Evolutionary conservation across 2,113 vertebrate genomes (phyloP).

Genomic region (Paramormyrops kingsleyae): DNA sequence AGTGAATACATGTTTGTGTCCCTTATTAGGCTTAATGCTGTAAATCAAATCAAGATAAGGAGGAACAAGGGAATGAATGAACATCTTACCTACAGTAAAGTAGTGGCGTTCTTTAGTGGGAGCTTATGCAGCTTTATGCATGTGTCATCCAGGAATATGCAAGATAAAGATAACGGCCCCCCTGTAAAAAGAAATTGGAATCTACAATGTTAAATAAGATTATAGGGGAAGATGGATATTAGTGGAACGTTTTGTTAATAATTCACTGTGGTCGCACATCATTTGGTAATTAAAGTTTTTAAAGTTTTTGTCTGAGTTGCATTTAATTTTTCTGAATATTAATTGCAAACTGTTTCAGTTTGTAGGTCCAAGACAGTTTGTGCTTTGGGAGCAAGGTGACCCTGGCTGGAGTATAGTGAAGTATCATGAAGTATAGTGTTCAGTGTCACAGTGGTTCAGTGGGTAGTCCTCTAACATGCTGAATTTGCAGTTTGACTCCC

Average conservation of each 20-base stretch:
- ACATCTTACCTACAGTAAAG: neutral
- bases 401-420: neutral
- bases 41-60: neutral
- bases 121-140: neutral
- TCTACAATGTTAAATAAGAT: neutral
- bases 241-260: neutral
- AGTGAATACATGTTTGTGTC: neutral
- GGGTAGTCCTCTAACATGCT: neutral
- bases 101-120: neutral
- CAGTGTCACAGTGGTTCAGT: neutral
- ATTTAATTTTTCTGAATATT: neutral
- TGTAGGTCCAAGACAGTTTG: neutral
- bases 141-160: neutral
- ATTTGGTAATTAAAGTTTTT: neutral
- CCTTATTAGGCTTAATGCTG: neutral
- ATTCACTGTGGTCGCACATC: neutral
- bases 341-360: neutral
- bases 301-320: neutral
- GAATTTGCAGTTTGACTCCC: neutral
- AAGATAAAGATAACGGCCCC: neutral
- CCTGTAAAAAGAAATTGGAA: neutral
- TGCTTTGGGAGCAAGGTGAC: neutral
- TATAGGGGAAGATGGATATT: conserved; percentile 10
- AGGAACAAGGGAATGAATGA: neutral
- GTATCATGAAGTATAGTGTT: neutral